Base-by-base conservation (phyloP, 2,888 invertebrate genomes). In the Schizaphis graminum region DNA sequence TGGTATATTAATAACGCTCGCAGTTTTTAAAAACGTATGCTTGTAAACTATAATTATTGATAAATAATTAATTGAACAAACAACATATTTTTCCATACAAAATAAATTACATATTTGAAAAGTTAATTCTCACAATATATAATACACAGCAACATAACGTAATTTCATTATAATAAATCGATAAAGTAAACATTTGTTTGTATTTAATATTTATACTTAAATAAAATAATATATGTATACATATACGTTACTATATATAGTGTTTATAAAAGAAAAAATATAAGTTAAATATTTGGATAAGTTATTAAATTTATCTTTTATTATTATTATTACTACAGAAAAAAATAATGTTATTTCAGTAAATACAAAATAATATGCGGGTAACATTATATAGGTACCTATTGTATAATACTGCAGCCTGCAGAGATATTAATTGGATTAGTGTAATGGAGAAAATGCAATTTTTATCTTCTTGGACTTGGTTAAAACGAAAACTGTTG, bases 121-220 rank as follows among this genome's bases (percentile, higher is more conserved):
- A 41, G 85, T 91, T 91, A 86, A 57, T 47, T n/a, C 47, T 86
- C 47, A 5, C 53, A 77, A 41, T 35, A 77, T 77, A 53, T 53
- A 35, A 77, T 77, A 77, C 35, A 53, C n/a, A 3, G 57, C 44
- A 57, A 28, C 26, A 53, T 44, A 56, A 91, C 47, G 86, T 86
- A 86, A 91, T 91, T 91, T 47, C 28, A 91, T 91, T 86, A 91
- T 47, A 87, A 49, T 87, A 92, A 92, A 92, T 61, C 92, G 35
- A 92, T 92, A 87, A 49, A 61, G 35, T 35, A 92, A 92, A 92
- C 67, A 92, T 92, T 92, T 92, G 86, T 85, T 44, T 44, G 28
- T 57, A 47, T 57, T 57, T 86, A 57, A 16, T 57, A 47, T 57
- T 57, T 86, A 57, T 47, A 86, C 85, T 91, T 86, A 86, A 86